Evolutionary conservation across 1,140 invertebrate genomes (phyloP).

Genomic region (Agrypnia vestita): DNA sequence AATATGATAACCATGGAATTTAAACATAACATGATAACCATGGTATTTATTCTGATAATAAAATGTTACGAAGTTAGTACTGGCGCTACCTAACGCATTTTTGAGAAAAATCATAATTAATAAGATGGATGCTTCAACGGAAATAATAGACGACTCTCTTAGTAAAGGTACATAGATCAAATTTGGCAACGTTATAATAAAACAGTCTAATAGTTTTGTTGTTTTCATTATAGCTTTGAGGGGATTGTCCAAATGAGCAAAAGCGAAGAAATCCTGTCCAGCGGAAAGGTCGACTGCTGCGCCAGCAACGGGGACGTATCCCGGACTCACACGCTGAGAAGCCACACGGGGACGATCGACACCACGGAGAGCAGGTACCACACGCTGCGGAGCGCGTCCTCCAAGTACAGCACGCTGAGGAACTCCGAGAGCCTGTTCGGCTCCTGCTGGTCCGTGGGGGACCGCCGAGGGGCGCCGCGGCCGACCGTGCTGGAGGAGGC

Average conservation of each 20-base stretch:
- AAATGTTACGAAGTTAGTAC: too few species aligned
- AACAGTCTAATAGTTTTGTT: background rate
- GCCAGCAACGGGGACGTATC: slow-evolving; percentile 46
- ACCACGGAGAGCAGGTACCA: slow-evolving; percentile 45
- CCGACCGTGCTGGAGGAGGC: slow-evolving; percentile 51
- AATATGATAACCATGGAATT: too few species aligned
- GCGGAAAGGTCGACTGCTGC: slow-evolving; percentile 21
- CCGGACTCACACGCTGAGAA: slow-evolving; percentile 54
- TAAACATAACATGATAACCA: too few species aligned
- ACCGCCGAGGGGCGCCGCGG: slow-evolving; percentile 37
- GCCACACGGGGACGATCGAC: slow-evolving; percentile 46
- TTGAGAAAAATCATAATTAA: background rate
- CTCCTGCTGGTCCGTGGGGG: slow-evolving; percentile 53
- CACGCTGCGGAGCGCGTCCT: slow-evolving; percentile 52
- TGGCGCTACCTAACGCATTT: too few species aligned
- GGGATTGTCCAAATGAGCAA: slow-evolving; percentile 44
- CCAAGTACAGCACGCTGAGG: slow-evolving; percentile 56
- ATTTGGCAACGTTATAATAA: too few species aligned
- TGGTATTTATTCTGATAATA: too few species aligned
- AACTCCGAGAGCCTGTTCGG: slow-evolving; percentile 57
- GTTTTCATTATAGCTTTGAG: slow-evolving; percentile 44
- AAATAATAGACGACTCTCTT: too few species aligned
- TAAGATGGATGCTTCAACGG: too few species aligned
- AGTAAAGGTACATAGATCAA: too few species aligned
- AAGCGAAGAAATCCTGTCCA: slow-evolving; percentile 55